Evolutionary conservation across 1,140 invertebrate species (phyloP), one percentile per base, ranked within the genome.

Genomic region (Aethina tumida): DNA sequence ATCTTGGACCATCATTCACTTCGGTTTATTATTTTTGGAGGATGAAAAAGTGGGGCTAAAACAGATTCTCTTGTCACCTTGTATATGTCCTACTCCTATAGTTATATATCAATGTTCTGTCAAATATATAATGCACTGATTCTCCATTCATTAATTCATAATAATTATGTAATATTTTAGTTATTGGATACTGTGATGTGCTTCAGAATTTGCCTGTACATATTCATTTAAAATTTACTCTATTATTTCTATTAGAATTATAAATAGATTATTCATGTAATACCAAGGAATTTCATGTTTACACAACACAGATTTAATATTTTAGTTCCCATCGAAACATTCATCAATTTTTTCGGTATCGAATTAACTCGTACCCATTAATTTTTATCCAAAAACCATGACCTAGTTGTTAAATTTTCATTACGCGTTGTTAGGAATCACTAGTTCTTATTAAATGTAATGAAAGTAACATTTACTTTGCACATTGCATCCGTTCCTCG

Each of bases 131-230:
- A 53, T 60, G 54, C 56, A 58, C 54, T 58, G 56, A 60, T 58
- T 60, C n/a, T n/a, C n/a, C n/a, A n/a, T n/a, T n/a, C n/a, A n/a
- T n/a, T n/a, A n/a, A n/a, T n/a, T n/a, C 51, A 55, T 58, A 53
- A 50, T 52, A 54, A 58, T 56, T 56, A 58, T 59, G 46, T 58
- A 59, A 51, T 55, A 50, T 53, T 59, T 55, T 58, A 47, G 58
- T 61, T 53, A 47, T 58, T 50, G 50, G 59, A 59, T 61, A 56
- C 59, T 61, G 59, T 61, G 59, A 61, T 61, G 54, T 59, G 58
- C 58, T 59, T 58, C 50, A 56, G 41, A 57, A 56, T 52, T 54
- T 50, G 49, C 47, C 53, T 56, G 48, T 50, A 48, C 41, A 54
- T 49, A 57, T 50, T 55, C 42, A 38, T 56, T 55, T 44, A 51